phyloP scores from a whole-genome alignment of 64 coral and sea anemone genomes.

The Catalaphyllia jardinei region DNA sequence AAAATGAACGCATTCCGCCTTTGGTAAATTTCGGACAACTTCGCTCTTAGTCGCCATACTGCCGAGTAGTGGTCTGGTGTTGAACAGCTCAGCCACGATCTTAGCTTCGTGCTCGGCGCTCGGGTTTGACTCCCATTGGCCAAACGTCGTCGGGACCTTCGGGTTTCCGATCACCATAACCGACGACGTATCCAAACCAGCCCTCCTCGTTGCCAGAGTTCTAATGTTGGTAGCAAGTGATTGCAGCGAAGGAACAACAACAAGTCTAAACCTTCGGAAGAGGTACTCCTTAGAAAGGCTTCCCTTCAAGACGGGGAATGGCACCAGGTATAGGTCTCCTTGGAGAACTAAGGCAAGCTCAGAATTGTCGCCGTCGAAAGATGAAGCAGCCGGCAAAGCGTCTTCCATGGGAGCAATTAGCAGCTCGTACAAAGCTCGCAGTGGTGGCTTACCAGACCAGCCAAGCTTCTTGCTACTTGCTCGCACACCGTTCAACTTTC shows the following conservation, averaged over 20 bases:
- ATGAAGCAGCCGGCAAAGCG: constrained; percentile 58
- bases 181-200: constrained; percentile 53
- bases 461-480: constrained; percentile 42
- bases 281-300: constrained; percentile 84
- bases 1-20: constrained; percentile 93
- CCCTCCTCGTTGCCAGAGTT: not conserved
- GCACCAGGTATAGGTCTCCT: constrained; percentile 93
- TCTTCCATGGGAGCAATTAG: constrained; percentile 97
- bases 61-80: constrained; percentile 81
- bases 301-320: constrained; percentile 87
- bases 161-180: constrained; percentile 87
- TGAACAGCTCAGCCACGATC: constrained; percentile 93
- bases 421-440: constrained; percentile 86
- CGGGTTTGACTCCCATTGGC: constrained; percentile 88
- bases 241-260: constrained; percentile 89
- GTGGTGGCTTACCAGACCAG: constrained; percentile 71
- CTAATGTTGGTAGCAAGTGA: constrained; percentile 54
- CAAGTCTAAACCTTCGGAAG: constrained; percentile 74
- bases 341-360: constrained; percentile 90
- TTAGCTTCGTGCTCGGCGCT: constrained; percentile 94
- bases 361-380: constrained; percentile 79
- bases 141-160: constrained; percentile 77
- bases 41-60: constrained; percentile 69
- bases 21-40: constrained; percentile 63
- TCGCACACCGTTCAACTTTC: constrained; percentile 92